Base-by-base conservation (phyloP, 2,888 invertebrate species). In the Prenolepis imparis region DNA sequence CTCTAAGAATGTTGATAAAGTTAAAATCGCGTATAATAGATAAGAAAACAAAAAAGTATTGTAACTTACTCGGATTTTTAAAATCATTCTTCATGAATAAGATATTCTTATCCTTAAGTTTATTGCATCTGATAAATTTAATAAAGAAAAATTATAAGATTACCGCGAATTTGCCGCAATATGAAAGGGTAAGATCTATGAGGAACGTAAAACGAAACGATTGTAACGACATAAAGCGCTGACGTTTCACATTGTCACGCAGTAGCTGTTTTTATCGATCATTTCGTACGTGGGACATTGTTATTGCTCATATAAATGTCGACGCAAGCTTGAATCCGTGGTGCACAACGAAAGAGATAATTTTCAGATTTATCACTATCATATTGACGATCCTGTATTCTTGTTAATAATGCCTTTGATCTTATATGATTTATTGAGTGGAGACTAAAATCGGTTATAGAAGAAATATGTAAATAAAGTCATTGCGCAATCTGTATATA, bases 151-250 rank as follows among this genome's bases (percentile, higher is more conserved):
- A 32, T 44, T 44, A n/a, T 18, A 32, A 48, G 59, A 59, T 3
- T 11, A 68, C 4, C 6, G 32, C n/a, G 39, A 55, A 18, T 52
- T 68, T 68, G 32, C 59, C 44, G 75, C 52, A 78, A 74, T 59
- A 63, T 84, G 84, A 84, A 84, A 85, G 84, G 75, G 82, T 83
- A 70, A 78, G 70, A 86, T 90, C 84, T 84, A 72, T 59, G 83
- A 82, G 66, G 73, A 87, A 82, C 78, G 75, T 85, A 87, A 89
- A 89, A 82, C 72, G 73, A 78, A 87, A 86, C 85, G 86, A 84
- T 87, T 90, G 89, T 90, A 90, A 89, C 88, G 82, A 83, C 87
- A 85, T 91, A 91, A 92, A 92, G 88, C 86, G 91, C 93, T 93
- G 92, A 92, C 91, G 90, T 87, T 91, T 90, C 88, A 87, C 86